Evolutionary conservation across 2,888 invertebrate species (phyloP).

Genomic region (Arenicola marina): DNA sequence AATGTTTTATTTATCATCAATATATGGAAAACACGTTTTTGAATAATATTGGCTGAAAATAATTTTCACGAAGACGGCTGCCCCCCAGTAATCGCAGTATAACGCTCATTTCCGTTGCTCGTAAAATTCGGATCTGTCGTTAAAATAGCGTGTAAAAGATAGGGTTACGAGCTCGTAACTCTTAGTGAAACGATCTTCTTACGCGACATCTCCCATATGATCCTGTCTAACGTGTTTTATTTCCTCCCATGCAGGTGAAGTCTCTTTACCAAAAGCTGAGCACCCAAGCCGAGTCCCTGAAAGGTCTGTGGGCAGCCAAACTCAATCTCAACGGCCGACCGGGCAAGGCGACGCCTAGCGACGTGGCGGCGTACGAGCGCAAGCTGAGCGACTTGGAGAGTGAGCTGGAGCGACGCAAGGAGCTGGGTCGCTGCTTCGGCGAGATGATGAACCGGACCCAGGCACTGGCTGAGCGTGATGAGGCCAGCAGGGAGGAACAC

Average conservation of each 20-base stretch:
- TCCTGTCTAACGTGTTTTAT: too few species aligned
- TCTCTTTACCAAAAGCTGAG: constrained; percentile 52
- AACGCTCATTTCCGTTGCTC: too few species aligned
- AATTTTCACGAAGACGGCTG: too few species aligned
- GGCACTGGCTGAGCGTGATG: constrained; percentile 44
- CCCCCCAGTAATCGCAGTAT: too few species aligned
- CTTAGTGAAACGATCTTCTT: too few species aligned
- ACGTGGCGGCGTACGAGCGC: constrained; percentile 45
- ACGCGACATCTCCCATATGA: too few species aligned
- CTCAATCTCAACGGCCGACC: constrained; percentile 51
- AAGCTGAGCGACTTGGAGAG: constrained; percentile 47
- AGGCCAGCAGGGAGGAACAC: constrained; percentile 47
- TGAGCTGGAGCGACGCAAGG: constrained; percentile 51
- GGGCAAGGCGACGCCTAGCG: constrained; percentile 47
- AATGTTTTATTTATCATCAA: too few species aligned
- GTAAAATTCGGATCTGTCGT: too few species aligned
- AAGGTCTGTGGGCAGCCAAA: constrained; percentile 58
- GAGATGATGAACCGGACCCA: constrained; percentile 41
- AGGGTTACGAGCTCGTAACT: too few species aligned
- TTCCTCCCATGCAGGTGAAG: constrained; percentile 52
- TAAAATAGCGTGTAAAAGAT: too few species aligned
- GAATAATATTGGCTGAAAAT: too few species aligned
- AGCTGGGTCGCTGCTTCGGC: constrained; percentile 47
- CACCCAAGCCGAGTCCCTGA: constrained; percentile 54
- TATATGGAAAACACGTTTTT: too few species aligned